Conservation (phyloP, 2,113 vertebrate species). For the Mesoclemmys tuberculata region DNA sequence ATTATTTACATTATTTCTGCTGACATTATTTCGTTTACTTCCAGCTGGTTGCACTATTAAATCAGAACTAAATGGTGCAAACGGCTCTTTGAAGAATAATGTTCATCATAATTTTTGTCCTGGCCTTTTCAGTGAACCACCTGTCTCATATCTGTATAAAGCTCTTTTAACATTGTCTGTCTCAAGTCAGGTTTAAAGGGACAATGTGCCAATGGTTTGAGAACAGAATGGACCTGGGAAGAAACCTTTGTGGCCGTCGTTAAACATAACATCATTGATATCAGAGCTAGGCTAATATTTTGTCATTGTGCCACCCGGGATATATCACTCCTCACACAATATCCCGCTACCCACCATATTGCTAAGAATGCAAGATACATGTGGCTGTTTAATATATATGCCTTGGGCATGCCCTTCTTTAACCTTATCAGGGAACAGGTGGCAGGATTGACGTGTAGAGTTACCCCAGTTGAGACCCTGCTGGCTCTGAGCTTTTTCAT, state of each 20-base stretch:
- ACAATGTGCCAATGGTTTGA: neutral
- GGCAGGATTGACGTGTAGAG: slow-evolving; percentile 47
- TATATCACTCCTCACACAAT: rapidly evolving
- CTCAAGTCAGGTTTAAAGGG: too few relatives aligned
- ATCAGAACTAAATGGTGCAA: rapidly evolving
- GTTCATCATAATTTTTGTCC: neutral
- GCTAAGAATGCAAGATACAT: neutral
- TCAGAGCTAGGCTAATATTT: rapidly evolving
- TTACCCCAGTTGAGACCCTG: slow-evolving; percentile 53
- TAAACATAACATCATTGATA: neutral
- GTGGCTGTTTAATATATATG: rapidly evolving
- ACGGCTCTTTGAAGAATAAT: neutral
- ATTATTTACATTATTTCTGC: neutral
- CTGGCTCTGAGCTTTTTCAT: slow-evolving; percentile 30
- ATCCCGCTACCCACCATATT: rapidly evolving
- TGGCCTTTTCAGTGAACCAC: rapidly evolving
- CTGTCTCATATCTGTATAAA: rapidly evolving
- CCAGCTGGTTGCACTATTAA: rapidly evolving
- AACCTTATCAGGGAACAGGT: slow-evolving; percentile 50
- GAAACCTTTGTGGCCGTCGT: neutral
- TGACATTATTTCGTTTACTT: neutral
- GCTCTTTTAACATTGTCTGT: neutral
- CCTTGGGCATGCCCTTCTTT: neutral
- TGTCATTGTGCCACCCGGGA: neutral
- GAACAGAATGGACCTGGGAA: neutral